A percentile compares a stretch with the other conserved stretches of the same genome.
Evolutionary conservation across 1,140 invertebrate species (phyloP).

Genomic region (Onthophagus taurus): DNA sequence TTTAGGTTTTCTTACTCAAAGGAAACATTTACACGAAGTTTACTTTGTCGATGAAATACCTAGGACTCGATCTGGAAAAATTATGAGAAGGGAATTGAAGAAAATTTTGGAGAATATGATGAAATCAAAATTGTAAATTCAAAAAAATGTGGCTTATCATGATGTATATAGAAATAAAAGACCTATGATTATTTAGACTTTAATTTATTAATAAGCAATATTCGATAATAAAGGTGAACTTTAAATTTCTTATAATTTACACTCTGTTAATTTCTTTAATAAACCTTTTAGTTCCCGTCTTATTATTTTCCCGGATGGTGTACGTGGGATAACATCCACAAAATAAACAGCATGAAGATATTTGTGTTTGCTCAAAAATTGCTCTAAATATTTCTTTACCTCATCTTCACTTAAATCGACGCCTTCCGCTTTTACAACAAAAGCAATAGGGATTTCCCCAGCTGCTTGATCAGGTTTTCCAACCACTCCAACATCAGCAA

Average conservation of each 20-base stretch:
- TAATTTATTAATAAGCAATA: too few relatives aligned
- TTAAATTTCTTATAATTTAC: too few relatives aligned
- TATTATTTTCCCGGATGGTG: slow-evolving; percentile 5
- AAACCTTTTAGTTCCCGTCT: slow-evolving; percentile 2
- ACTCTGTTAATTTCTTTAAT: too few relatives aligned
- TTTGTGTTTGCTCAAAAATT: too few relatives aligned
- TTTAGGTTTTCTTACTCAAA: too few relatives aligned
- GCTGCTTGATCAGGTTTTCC: slow-evolving; percentile 52
- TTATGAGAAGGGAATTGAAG: slow-evolving; percentile 6
- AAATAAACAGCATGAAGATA: slow-evolving; percentile 40
- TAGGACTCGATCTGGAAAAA: slow-evolving; percentile 6
- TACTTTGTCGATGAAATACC: slow-evolving; percentile 8
- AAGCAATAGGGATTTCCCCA: slow-evolving; percentile 61
- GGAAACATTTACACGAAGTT: too few relatives aligned
- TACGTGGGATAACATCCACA: slow-evolving; percentile 5
- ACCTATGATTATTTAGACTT: too few relatives aligned
- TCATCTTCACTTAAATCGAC: slow-evolving; percentile 39
- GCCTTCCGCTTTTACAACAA: slow-evolving; percentile 48
- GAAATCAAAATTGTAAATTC: slow-evolving; percentile 1
- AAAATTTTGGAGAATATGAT: background rate
- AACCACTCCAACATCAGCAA: slow-evolving; percentile 60
- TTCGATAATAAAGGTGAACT: too few relatives aligned
- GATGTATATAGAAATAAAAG: too few relatives aligned
- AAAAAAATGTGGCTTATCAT: too few relatives aligned
- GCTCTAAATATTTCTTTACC: slow-evolving; percentile 41